A percentile compares a stretch with the other conserved stretches of the same genome.
Evolutionary conservation across 1,140 invertebrate species (phyloP).

Genomic region (Aphelenchoides fujianensis): DNA sequence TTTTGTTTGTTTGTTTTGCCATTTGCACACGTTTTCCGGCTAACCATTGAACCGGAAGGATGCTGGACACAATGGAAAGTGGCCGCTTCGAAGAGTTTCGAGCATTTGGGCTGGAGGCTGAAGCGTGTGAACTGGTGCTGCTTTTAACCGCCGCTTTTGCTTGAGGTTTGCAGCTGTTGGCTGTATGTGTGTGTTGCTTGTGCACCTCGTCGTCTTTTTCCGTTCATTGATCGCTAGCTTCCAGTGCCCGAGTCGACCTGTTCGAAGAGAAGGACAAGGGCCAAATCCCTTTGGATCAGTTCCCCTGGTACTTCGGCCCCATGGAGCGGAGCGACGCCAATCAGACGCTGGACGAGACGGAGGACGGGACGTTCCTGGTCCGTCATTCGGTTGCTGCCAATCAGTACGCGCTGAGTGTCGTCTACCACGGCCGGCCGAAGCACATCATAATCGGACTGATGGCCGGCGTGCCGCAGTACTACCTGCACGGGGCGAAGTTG

Average conservation of each 20-base stretch:
- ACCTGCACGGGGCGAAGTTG: constrained; percentile 27
- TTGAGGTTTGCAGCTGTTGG: constrained; percentile 24
- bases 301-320: constrained; percentile 63
- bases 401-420: constrained; percentile 27
- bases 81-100: too few species aligned
- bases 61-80: too few species aligned
- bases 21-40: too few species aligned
- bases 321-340: constrained; percentile 62
- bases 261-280: background rate
- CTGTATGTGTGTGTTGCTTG: constrained; percentile 28
- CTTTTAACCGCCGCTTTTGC: constrained; percentile 19
- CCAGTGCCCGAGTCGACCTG: background rate
- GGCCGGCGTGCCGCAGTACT: constrained; percentile 20
- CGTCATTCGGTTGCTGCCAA: constrained; percentile 58
- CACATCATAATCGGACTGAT: constrained; percentile 39
- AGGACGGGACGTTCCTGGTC: constrained; percentile 63
- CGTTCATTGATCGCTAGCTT: constrained; percentile 22
- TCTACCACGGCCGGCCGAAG: constrained; percentile 22
- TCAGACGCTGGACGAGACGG: constrained; percentile 52
- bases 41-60: too few species aligned
- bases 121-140: too few species aligned
- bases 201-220: constrained; percentile 18
- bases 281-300: constrained; percentile 15
- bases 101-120: too few species aligned
- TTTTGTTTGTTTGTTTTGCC: too few species aligned